A percentile compares a stretch with the other conserved stretches of the same genome.
These are phyloP conservation scores for Silurus meridionalis DNA, from an alignment of 2,113 vertebrate species.

Conservation along the genomic window DNA sequence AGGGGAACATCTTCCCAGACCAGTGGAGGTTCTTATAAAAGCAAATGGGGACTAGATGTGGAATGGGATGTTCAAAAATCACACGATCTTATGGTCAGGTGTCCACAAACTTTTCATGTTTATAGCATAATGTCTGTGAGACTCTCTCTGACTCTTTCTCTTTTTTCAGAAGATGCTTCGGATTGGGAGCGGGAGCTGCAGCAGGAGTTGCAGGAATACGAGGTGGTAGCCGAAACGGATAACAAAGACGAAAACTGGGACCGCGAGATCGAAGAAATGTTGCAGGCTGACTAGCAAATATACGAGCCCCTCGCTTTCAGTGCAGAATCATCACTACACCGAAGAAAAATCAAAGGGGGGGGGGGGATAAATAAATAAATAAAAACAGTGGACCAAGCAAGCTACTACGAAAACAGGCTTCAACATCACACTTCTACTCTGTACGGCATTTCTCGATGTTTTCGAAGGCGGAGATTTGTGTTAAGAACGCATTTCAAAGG, in stretches of 20 bases:
- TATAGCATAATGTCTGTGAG: too few relatives aligned
- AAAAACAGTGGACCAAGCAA: neutral
- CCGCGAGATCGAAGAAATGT: constrained; percentile 93
- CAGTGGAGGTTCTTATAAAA: too few relatives aligned
- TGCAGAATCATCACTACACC: constrained; percentile 10
- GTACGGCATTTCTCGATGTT: neutral
- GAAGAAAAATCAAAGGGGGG: neutral
- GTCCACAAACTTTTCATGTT: too few relatives aligned
- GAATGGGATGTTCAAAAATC: too few relatives aligned
- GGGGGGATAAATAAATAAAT: neutral
- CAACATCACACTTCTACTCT: constrained; percentile 1
- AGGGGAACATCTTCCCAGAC: too few relatives aligned
- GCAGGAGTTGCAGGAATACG: constrained; percentile 92
- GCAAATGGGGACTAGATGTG: too few relatives aligned
- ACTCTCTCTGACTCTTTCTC: neutral
- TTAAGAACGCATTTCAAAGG: neutral
- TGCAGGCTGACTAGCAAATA: constrained; percentile 80
- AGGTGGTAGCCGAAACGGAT: constrained; percentile 85
- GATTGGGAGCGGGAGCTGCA: constrained; percentile 96
- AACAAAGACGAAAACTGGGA: constrained; percentile 92
- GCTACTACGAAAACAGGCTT: neutral
- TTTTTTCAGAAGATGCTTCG: constrained; percentile 78
- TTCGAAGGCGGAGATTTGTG: neutral
- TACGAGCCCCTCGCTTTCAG: constrained; percentile 1
- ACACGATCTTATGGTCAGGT: too few relatives aligned